Base-by-base conservation (phyloP, 2,888 invertebrate genomes). In the Pocota personata region DNA sequence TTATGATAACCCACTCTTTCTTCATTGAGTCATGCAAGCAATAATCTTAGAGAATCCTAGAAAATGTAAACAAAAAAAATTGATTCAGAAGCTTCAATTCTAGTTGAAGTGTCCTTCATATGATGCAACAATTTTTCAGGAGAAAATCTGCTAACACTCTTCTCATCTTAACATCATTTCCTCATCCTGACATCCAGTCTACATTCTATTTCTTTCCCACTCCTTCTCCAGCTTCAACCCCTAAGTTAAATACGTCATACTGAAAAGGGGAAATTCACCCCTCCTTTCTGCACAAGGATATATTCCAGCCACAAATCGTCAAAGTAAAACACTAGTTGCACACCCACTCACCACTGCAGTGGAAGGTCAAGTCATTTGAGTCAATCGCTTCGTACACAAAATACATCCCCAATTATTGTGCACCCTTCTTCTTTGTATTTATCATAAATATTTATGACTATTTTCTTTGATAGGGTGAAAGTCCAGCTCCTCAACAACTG, bases 311-410 rank as follows among this genome's bases (percentile, higher is more conserved):
- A 37, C 16, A 14, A 62, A 16, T 14, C 52, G 4, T n/a, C 21
- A 30, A 52, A 4, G 12, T 2, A 6, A 71, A 46, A 77, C 82
- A 84, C 84, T 75, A 84, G 79, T 84, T 84, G 79, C 75, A 76
- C 62, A 60, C 37, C n/a, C 32, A 19, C n/a, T 24, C 37, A 64
- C 35, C 19, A 10, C 24, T 24, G 4, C 30, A 55, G 21, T 52
- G 67, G 67, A 78, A 83, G 78, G 83, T 78, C 83, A 78, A 73
- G 30, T 67, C 14, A 40, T 10, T 78, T 67, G 55, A 66, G 72
- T 67, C 62, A 78, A 62, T 73, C 73, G 14, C 66, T 73, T 67
- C 52, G 50, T 64, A 52, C 24, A 66, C 58, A 80, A 73, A 73
- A 72, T 72, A 72, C 62, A 69, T 46, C 66, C 24, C 64, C 78